These are phyloP conservation scores for Branchipolynoe longqiensis DNA, from an alignment of 2,888 invertebrate species.

Conservation along the genomic window DNA sequence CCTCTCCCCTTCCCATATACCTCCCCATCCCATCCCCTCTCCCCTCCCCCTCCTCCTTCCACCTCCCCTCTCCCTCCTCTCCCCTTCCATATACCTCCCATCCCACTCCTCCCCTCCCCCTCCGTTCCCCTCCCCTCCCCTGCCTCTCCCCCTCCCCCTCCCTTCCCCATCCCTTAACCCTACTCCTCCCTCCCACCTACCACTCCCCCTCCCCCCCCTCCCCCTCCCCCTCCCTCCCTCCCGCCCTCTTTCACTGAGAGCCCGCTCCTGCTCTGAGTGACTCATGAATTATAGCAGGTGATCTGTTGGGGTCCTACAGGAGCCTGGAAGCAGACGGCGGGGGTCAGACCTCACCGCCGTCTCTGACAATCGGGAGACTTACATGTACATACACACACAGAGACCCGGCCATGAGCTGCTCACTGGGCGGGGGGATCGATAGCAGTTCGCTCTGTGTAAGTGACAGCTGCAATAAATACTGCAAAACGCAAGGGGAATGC, in stretches of 20 bases:
- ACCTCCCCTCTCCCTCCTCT: not conserved
- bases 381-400: no score
- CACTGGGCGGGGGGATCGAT: no score
- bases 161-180: not conserved
- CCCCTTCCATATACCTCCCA: not conserved
- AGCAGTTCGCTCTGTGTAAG: no score
- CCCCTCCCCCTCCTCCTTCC: not conserved
- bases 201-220: not conserved
- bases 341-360: no score
- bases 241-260: not conserved
- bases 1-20: not conserved
- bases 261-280: no score
- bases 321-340: no score
- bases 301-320: no score
- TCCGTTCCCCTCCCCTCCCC: not conserved
- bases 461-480: no score
- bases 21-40: not conserved
- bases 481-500: no score
- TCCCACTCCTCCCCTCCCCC: not conserved
- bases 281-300: no score
- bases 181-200: not conserved
- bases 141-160: not conserved
- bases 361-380: no score
- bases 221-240: constrained; percentile 2
- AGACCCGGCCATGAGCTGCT: no score